A percentile compares a stretch with the other conserved stretches of the same genome.
Evolutionary conservation across 2,797 vertebrate species (phyloP).

Genomic region (Telmatherina bonti): DNA sequence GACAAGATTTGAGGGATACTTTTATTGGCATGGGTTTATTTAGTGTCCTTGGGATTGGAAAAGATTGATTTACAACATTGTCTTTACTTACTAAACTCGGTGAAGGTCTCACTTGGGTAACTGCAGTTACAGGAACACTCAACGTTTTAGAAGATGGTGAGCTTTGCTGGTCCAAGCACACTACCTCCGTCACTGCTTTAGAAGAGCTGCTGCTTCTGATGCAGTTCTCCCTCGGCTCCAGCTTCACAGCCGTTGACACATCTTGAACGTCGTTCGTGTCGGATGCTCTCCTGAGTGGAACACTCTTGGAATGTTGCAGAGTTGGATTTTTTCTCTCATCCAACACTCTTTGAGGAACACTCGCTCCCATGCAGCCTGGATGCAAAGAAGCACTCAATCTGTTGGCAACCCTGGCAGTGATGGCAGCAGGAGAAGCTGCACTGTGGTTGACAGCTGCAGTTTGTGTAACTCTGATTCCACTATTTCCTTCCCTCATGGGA

Average conservation of each 20-base stretch:
- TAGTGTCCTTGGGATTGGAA: conserved; percentile 24
- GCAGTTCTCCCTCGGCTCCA: conserved; percentile 45
- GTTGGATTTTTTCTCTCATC: conserved; percentile 44
- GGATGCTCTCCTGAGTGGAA: conserved; percentile 21
- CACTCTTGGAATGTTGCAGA: conserved; percentile 35
- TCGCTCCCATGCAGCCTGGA: conserved; percentile 24
- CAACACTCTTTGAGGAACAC: conserved; percentile 39
- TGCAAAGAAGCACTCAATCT: conserved; percentile 29
- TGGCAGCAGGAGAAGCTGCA: conserved; percentile 5
- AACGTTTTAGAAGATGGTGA: conserved; percentile 32
- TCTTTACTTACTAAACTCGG: conserved; percentile 22
- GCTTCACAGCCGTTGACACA: conserved; percentile 51
- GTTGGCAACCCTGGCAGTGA: conserved; percentile 26
- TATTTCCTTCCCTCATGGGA: conserved; percentile 43
- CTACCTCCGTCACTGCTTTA: conserved; percentile 40
- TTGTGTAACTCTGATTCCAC: conserved; percentile 34
- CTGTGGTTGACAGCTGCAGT: conserved; percentile 31
- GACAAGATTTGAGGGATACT: conserved; percentile 16
- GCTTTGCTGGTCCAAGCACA: conserved; percentile 39
- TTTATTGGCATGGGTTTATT: conserved; percentile 11
- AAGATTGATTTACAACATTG: conserved; percentile 26
- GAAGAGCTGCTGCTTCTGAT: conserved; percentile 33
- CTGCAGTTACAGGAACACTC: conserved; percentile 22
- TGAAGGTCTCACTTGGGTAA: conserved; percentile 35
- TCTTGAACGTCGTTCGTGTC: conserved; percentile 43